These are phyloP conservation scores for Gopherus flavomarginatus DNA, from an alignment of 2,113 vertebrate species.

Conservation along the genomic window DNA sequence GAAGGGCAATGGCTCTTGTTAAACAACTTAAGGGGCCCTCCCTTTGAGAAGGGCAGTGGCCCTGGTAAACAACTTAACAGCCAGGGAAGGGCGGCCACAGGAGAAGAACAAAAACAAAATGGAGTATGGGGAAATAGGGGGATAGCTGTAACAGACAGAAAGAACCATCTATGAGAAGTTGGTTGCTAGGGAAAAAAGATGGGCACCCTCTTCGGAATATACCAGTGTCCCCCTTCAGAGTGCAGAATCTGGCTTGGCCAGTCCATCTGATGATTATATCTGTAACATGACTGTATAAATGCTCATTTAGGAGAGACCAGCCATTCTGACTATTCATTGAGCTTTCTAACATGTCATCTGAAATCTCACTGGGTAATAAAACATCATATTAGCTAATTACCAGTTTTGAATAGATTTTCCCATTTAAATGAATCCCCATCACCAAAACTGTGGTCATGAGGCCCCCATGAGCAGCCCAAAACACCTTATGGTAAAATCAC, in stretches of 20 bases:
- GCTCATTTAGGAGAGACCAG: rapidly evolving
- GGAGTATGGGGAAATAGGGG: too few species aligned
- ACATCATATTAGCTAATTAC: background rate
- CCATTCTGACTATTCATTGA: background rate
- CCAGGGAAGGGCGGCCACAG: too few species aligned
- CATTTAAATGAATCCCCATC: background rate
- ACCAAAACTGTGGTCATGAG: rapidly evolving
- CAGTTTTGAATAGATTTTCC: background rate
- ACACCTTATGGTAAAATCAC: background rate
- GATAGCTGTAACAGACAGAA: too few species aligned
- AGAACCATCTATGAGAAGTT: background rate
- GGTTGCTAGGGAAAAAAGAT: background rate
- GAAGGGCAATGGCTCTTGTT: too few species aligned
- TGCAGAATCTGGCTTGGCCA: background rate
- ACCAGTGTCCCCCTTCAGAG: background rate
- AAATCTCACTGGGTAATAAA: background rate
- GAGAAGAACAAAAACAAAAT: too few species aligned
- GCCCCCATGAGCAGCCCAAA: background rate
- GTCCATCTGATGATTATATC: background rate
- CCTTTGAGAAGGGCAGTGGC: too few species aligned
- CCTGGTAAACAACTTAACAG: too few species aligned
- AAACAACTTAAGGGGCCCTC: too few species aligned
- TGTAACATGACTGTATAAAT: background rate
- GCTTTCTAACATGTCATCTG: background rate
- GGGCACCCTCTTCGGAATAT: background rate